A percentile compares a stretch with the other conserved stretches of the same genome.
Conservation (phyloP, 1,140 invertebrate genomes). For the Drosophila arawakana region DNA sequence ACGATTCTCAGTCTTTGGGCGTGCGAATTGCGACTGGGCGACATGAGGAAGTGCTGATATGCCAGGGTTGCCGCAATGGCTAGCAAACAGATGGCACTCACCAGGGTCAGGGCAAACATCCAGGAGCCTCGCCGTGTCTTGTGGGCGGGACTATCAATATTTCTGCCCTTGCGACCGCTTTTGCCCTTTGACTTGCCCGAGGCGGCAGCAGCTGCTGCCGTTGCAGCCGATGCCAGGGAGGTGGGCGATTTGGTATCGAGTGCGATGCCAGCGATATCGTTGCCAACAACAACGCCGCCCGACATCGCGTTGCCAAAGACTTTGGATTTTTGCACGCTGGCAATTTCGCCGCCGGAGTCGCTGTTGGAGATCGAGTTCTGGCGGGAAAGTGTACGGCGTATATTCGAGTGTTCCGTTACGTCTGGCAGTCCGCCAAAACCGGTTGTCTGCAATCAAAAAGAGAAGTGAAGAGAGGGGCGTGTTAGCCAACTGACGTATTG, state of each 20-base stretch:
- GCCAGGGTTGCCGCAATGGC: slow-evolving; percentile 74
- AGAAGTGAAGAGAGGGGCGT: slow-evolving; percentile 21
- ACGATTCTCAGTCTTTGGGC: slow-evolving; percentile 86
- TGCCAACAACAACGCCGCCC: slow-evolving; percentile 61
- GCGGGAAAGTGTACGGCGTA: slow-evolving; percentile 79
- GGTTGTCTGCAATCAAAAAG: slow-evolving; percentile 73
- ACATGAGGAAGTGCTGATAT: slow-evolving; percentile 84
- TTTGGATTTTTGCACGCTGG: slow-evolving; percentile 81
- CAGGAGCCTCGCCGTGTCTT: slow-evolving; percentile 73
- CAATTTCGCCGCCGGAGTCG: slow-evolving; percentile 76
- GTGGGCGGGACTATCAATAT: slow-evolving; percentile 36
- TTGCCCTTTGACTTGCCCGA: slow-evolving; percentile 56
- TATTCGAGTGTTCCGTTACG: slow-evolving; percentile 83
- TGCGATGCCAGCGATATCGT: slow-evolving; percentile 61
- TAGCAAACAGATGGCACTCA: slow-evolving; percentile 74
- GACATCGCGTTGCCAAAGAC: slow-evolving; percentile 69
- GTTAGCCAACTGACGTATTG: slow-evolving; percentile 16
- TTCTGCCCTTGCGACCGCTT: slow-evolving; percentile 49
- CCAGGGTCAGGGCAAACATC: slow-evolving; percentile 70
- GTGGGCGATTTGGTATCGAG: slow-evolving; percentile 69
- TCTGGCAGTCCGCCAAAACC: slow-evolving; percentile 83
- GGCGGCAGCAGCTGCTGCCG: slow-evolving; percentile 44
- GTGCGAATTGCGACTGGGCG: slow-evolving; percentile 85
- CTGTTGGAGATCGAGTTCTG: slow-evolving; percentile 83
- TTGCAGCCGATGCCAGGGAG: slow-evolving; percentile 51